A percentile compares a stretch with the other conserved stretches of the same genome.
Evolutionary conservation across 2,113 vertebrate genomes (phyloP).

Genomic region (Apistogramma diplotaenia): DNA sequence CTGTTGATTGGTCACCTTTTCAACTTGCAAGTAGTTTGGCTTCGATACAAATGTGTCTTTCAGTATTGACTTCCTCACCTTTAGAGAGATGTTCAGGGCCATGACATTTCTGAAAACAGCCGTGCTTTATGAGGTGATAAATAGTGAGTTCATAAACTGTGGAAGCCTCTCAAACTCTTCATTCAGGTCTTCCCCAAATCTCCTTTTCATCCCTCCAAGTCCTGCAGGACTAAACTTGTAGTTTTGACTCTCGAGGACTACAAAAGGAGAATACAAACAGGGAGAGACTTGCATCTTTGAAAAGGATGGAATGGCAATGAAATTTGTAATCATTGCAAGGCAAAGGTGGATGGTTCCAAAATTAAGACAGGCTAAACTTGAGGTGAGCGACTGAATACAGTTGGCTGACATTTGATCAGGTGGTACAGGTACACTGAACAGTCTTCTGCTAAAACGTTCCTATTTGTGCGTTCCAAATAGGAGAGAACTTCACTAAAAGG

Average conservation of each 20-base stretch:
- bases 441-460: not conserved
- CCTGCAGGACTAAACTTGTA: not conserved
- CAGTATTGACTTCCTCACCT: not conserved
- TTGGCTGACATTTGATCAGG: too few relatives aligned
- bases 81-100: conserved; percentile 18
- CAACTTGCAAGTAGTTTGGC: not conserved
- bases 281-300: too few relatives aligned
- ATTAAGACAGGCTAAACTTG: not conserved
- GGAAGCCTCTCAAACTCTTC: not conserved
- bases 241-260: not conserved
- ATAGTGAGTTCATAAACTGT: conserved; percentile 33
- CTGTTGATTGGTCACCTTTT: not conserved
- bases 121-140: conserved; percentile 45
- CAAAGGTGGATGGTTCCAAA: not conserved
- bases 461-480: not conserved
- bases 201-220: conserved; percentile 1
- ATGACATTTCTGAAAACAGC: conserved; percentile 22
- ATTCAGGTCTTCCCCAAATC: not conserved
- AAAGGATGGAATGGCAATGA: too few relatives aligned
- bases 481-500: not conserved
- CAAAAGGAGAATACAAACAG: not conserved
- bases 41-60: not conserved
- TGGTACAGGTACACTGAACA: too few relatives aligned
- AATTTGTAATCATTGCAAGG: not conserved
- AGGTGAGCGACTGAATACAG: too few relatives aligned